Conservation (phyloP, 2,113 vertebrate species). For the Isurus oxyrinchus region DNA sequence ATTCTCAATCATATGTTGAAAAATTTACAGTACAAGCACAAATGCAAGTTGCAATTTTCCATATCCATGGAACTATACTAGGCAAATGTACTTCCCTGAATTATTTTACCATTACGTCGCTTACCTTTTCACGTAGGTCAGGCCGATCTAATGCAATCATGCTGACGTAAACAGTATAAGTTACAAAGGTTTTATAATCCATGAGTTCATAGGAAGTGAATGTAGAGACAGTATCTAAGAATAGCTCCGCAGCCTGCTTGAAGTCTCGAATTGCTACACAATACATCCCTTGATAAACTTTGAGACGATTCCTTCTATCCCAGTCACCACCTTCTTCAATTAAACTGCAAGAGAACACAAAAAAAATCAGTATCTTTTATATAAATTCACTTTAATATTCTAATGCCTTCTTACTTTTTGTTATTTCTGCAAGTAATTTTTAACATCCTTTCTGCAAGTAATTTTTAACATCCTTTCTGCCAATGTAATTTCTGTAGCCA, state of each 20-base stretch:
- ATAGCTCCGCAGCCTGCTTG: conserved; percentile 93
- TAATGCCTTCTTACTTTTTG: not conserved
- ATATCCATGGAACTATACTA: not conserved
- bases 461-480: not conserved
- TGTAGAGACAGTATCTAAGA: conserved; percentile 92
- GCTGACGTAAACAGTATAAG: conserved; percentile 94
- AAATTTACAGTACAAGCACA: not conserved
- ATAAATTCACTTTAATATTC: not conserved
- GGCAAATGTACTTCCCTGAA: not conserved
- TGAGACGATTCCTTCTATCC: conserved; percentile 93
- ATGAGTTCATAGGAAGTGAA: conserved; percentile 99
- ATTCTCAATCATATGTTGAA: not conserved
- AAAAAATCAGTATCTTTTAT: too few relatives aligned
- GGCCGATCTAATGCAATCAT: conserved; percentile 96
- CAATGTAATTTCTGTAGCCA: not conserved
- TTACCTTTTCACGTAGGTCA: conserved; percentile 93
- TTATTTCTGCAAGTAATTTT: not conserved
- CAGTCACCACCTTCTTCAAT: conserved; percentile 98
- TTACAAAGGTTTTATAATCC: conserved; percentile 99
- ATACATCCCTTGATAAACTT: conserved; percentile 95
- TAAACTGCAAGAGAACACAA: conserved; percentile 61
- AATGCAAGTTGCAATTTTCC: not conserved
- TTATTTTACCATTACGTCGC: not conserved
- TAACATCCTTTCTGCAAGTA: not conserved
- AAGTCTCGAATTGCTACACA: conserved; percentile 94